Base-by-base conservation (phyloP, 2,113 vertebrate species). In the Cariama cristata region DNA sequence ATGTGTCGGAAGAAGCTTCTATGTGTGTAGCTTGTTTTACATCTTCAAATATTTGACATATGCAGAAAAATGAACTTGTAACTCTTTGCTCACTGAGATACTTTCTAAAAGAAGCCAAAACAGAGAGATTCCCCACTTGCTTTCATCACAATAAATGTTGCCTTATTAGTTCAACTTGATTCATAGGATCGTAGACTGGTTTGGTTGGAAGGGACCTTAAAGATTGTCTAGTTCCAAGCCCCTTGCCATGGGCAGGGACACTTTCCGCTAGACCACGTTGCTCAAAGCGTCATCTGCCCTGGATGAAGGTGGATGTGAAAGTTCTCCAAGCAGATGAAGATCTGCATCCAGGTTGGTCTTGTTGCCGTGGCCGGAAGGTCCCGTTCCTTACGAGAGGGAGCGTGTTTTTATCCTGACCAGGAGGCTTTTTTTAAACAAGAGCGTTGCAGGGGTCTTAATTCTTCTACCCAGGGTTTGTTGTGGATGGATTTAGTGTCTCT, bases 81-180 rank as follows among this genome's bases (percentile, higher is more conserved):
- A 92, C 75, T 92, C 55, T 84, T 86, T 80, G 32, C 47, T 90
- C 19, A 13, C 38, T 24, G 55, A 47, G 55, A 14, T 38, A 9
- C 18, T 63, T 73, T 67, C 9, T 44, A 27, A 74, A 30, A 91
- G 33, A 82, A 79, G 45, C 19, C 27, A 7, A 68, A 82, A 2
- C 9, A 4, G 23, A 58, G 44, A 53, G 11, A 10, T 63, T 64
- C 40, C 68, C 14, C 2, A 0, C 30, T 79, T 32, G 23, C 32
- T 49, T 80, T 63, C 0, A 0, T 50, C 11, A 6, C 1, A 4
- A 5, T 33, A 14, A 62, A 33, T 20, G 12, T 23, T 68, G 9
- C 59, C 19, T 69, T 4, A 4, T 81, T 81, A 33, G 32, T 86
- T 88, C 44, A 53, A 30, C 28, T 64, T 68, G 15, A 38, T 8